phyloP scores from a whole-genome alignment of 2,797 vertebrate species.

The Menidia menidia region DNA sequence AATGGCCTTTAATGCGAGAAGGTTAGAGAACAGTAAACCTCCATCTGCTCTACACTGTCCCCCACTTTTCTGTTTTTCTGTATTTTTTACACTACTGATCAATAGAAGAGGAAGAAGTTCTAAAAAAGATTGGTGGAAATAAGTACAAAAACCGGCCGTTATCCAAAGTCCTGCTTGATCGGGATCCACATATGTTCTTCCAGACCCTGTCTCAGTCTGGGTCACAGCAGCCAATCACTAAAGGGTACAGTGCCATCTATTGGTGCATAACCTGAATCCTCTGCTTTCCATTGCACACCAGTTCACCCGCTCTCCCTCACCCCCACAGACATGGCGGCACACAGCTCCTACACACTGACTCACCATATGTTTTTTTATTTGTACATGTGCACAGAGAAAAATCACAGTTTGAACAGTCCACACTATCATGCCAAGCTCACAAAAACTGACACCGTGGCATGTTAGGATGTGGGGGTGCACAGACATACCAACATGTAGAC shows the following conservation, averaged over 20 bases:
- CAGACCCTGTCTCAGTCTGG: conserved; percentile 47
- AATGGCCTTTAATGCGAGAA: conserved; percentile 26
- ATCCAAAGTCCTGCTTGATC: conserved; percentile 30
- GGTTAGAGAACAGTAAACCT: conserved; percentile 8
- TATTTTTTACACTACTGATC: conserved; percentile 11
- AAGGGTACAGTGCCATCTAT: conserved; percentile 87
- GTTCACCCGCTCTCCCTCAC: conserved; percentile 46
- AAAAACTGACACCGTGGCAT: conserved; percentile 33
- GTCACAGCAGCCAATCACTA: conserved; percentile 74
- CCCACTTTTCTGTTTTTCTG: conserved; percentile 11
- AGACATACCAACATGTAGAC: conserved; percentile 26
- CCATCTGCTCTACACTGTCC: background rate
- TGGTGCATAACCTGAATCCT: conserved; percentile 74
- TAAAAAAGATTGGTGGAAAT: background rate
- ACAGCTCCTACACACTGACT: conserved; percentile 76
- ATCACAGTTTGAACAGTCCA: conserved; percentile 52
- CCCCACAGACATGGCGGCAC: conserved; percentile 54
- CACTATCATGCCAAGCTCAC: conserved; percentile 18
- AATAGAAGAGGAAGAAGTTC: conserved; percentile 26
- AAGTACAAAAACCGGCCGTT: conserved; percentile 2
- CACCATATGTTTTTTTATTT: conserved; percentile 70
- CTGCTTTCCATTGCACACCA: conserved; percentile 34
- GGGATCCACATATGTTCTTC: conserved; percentile 13
- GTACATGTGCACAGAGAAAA: conserved; percentile 43
- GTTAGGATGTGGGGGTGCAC: conserved; percentile 4